A percentile compares a stretch with the other conserved stretches of the same genome.
These are phyloP conservation scores for Drosophila borborema DNA, from an alignment of 2,888 invertebrate species.

Conservation along the genomic window DNA sequence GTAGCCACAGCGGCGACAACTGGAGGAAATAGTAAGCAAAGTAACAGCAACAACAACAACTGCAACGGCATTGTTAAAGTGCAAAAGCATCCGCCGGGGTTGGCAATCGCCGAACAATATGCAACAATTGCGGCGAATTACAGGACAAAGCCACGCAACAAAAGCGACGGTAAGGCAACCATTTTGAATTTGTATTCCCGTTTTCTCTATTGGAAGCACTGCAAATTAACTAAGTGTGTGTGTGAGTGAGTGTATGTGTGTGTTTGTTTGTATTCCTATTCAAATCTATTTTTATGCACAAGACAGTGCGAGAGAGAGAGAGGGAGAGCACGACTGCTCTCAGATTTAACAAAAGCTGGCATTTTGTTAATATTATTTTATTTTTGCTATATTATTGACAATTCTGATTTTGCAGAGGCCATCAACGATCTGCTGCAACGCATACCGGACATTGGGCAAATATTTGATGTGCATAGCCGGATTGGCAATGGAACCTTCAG, in stretches of 20 bases:
- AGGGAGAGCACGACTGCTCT: neutral
- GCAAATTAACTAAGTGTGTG: constrained; percentile 7
- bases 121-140: constrained; percentile 11
- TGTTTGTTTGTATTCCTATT: constrained; percentile 14
- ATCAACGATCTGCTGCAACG: constrained; percentile 82
- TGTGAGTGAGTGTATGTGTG: constrained; percentile 7
- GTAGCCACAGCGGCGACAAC: constrained; percentile 3
- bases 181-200: constrained; percentile 31
- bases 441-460: constrained; percentile 88
- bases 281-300: constrained; percentile 58
- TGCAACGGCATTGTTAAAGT: constrained; percentile 24
- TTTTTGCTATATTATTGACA: neutral
- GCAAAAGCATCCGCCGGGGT: constrained; percentile 18
- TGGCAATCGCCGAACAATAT: constrained; percentile 16
- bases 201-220: neutral
- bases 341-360: constrained; percentile 5
- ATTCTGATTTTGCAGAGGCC: constrained; percentile 72
- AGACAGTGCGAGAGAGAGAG: constrained; percentile 3
- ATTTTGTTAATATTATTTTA: neutral
- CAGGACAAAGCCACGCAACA: constrained; percentile 68
- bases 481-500: constrained; percentile 95
- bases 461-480: constrained; percentile 89
- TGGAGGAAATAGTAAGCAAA: constrained; percentile 7
- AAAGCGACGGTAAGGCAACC: constrained; percentile 72
- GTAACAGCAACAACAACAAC: constrained; percentile 24